A percentile compares a stretch with the other conserved stretches of the same genome.
phyloP scores from a whole-genome alignment of 2,888 invertebrate species.

The Erebia palarica region DNA sequence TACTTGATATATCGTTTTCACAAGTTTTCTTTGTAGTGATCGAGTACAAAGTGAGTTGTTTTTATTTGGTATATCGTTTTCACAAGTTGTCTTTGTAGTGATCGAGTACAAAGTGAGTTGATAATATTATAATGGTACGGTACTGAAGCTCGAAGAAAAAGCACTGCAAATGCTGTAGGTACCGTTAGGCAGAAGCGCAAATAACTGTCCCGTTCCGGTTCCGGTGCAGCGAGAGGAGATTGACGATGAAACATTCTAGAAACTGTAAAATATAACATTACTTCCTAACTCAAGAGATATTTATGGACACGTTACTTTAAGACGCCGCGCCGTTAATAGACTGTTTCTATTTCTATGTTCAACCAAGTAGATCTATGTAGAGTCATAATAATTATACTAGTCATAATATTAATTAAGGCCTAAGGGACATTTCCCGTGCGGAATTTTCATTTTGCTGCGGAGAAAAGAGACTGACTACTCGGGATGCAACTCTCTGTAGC shows the following conservation, averaged over 20 bases:
- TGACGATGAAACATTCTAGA: slow-evolving; percentile 35
- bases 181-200: slow-evolving; percentile 70
- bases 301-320: not conserved
- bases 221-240: slow-evolving; percentile 47
- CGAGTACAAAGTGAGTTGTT: too few relatives aligned
- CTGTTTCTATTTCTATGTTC: not conserved
- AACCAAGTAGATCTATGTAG: not conserved
- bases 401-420: too few relatives aligned
- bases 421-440: too few relatives aligned
- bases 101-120: slow-evolving; percentile 39
- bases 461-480: too few relatives aligned
- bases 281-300: slow-evolving; percentile 2
- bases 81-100: not conserved
- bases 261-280: slow-evolving; percentile 34
- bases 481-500: too few relatives aligned
- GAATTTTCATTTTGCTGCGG: too few relatives aligned
- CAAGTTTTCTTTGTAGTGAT: too few relatives aligned
- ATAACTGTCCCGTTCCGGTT: slow-evolving; percentile 75
- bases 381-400: too few relatives aligned
- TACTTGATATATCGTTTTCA: too few relatives aligned
- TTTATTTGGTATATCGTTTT: too few relatives aligned
- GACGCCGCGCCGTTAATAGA: not conserved
- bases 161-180: slow-evolving; percentile 63
- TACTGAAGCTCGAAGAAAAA: slow-evolving; percentile 67
- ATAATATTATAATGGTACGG: slow-evolving; percentile 40